A percentile compares a stretch with the other conserved stretches of the same genome.
These are phyloP conservation scores for Podarcis cretensis DNA, from an alignment of 2,113 vertebrate species.

Conservation along the genomic window DNA sequence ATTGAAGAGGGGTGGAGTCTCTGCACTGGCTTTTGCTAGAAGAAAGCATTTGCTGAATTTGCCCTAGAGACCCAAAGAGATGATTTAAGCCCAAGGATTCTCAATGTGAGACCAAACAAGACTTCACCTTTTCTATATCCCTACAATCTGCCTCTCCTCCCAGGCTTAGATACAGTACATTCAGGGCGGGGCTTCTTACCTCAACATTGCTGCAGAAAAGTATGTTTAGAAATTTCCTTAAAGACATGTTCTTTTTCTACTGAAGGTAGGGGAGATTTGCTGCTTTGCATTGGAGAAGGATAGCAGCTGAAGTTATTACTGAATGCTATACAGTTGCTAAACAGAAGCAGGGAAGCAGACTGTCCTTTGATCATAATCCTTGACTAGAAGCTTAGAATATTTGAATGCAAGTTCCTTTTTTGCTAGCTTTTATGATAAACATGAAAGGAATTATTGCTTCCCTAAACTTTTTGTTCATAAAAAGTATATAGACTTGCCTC, in stretches of 20 bases:
- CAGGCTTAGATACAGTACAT: not conserved
- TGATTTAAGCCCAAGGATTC: not conserved
- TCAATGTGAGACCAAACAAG: not conserved
- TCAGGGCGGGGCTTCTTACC: not conserved
- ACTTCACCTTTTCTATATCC: not conserved
- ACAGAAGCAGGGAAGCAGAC: slow-evolving; percentile 24
- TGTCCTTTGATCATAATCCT: slow-evolving; percentile 55
- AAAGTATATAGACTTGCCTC: slow-evolving; percentile 61
- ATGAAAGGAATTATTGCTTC: slow-evolving; percentile 63
- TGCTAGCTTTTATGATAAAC: slow-evolving; percentile 57
- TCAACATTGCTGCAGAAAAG: not conserved
- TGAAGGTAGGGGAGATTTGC: not conserved
- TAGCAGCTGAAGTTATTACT: slow-evolving; percentile 23
- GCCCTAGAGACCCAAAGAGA: no score
- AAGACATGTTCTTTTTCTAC: not conserved
- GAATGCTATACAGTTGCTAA: slow-evolving; percentile 23
- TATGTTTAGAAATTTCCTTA: not conserved
- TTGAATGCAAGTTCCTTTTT: slow-evolving; percentile 31
- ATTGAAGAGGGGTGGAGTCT: not conserved
- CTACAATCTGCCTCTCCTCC: not conserved
- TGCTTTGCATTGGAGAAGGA: not conserved
- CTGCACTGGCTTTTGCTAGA: no score
- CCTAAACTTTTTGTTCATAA: slow-evolving; percentile 63
- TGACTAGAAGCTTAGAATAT: slow-evolving; percentile 45
- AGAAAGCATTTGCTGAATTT: no score